Percentiles rank a stretch among this genome's conserved stretches.
These are phyloP conservation scores for Philopedon plagiatum DNA, from an alignment of 2,888 invertebrate genomes.

Conservation along the genomic window DNA sequence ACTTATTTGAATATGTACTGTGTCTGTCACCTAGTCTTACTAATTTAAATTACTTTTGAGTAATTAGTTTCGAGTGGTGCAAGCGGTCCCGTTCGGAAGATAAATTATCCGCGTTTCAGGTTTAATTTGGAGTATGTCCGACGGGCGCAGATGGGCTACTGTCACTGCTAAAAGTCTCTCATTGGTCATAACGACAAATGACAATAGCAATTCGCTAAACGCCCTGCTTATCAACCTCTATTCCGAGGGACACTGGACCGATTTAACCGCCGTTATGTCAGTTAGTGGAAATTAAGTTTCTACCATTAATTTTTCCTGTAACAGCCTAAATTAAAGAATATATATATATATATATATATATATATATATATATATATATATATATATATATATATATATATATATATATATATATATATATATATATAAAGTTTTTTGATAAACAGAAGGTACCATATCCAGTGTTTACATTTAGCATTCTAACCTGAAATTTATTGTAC, in stretches of 20 bases:
- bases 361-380: no score
- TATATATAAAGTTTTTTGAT: no score
- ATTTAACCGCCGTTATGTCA: slow-evolving; percentile 22
- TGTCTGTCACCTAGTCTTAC: no score
- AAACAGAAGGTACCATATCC: no score
- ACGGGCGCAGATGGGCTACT: slow-evolving; percentile 61
- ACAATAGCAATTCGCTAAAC: slow-evolving; percentile 58
- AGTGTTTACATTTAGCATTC: no score
- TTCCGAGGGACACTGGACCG: slow-evolving; percentile 7
- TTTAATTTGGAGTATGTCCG: slow-evolving; percentile 60
- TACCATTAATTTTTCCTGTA: neutral
- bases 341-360: no score
- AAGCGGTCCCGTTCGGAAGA: slow-evolving; percentile 34
- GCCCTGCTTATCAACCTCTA: slow-evolving; percentile 38
- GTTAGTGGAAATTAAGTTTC: slow-evolving; percentile 13
- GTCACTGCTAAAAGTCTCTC: slow-evolving; percentile 62
- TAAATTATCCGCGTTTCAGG: slow-evolving; percentile 48
- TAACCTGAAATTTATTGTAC: no score
- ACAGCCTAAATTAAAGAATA: neutral
- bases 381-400: no score
- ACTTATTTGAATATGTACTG: no score
- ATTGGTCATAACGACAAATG: slow-evolving; percentile 63
- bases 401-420: no score
- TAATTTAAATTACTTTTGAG: no score
- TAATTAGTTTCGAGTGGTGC: slow-evolving; percentile 25